Evolutionary conservation across 2,888 invertebrate species (phyloP), one percentile per base, ranked within the genome.

Genomic region (Entomobrya multifasciata): DNA sequence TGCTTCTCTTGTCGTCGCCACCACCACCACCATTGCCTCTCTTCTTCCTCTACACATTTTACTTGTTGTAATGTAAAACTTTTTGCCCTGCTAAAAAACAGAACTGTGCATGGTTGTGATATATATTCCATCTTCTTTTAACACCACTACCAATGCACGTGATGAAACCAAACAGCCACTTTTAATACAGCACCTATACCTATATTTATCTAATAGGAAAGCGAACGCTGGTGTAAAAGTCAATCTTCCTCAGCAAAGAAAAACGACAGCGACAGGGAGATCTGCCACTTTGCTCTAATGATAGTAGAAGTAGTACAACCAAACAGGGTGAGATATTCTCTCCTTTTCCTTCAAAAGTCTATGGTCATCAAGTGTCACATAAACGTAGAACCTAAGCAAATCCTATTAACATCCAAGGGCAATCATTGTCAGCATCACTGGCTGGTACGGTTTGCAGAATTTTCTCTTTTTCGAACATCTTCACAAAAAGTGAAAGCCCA

Each of bases 291-390:
- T 15, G 30, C 27, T 41, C 22, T 67, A 67, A 13, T 67, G 44
- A 20, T 44, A 67, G 67, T 17, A 10, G 49, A 10, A n/a, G n/a
- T n/a, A 15, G 49, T 15, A n/a, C n/a, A 49, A n/a, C 5, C 2
- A 3, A 15, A n/a, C 49, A 49, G 49, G 13, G 49, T 10, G 13
- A 49, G 36, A 36, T 36, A 36, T 36, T 36, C 36, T 36, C 8
- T 27, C 27, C 30, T 22, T 62, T 62, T 20, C n/a, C 49, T 49
- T 49, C 13, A 49, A 17, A 41, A 67, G 67, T 57, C 67, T 72
- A 74, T 76, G 82, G 82, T 74, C 82, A 82, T 82, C 82, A 82
- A 82, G 65, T 82, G 82, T 82, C 82, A 74, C 82, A 74, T 82
- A 74, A 74, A 82, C 62, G 82, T 82, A 36, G 8, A 6, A 47